These are phyloP conservation scores for Heliconius cydno DNA, from an alignment of 2,888 invertebrate species.

Conservation along the genomic window DNA sequence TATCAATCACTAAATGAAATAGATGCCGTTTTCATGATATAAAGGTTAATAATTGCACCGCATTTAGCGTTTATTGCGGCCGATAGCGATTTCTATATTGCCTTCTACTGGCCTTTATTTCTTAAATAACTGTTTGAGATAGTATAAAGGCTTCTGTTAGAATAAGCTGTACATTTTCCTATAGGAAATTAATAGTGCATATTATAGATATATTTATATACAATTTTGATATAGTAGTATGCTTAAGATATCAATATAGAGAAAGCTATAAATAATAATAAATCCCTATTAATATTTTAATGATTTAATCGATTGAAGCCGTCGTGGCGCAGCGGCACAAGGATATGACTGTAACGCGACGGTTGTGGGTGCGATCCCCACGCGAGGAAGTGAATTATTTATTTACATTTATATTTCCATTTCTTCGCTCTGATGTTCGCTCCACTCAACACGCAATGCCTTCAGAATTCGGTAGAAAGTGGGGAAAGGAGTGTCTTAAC, in stretches of 20 bases:
- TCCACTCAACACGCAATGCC: no score
- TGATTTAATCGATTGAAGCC: background rate
- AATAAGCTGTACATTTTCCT: constrained; percentile 7
- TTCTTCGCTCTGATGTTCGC: no score
- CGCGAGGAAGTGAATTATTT: no score
- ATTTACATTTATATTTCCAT: no score
- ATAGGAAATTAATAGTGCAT: background rate
- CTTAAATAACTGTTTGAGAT: constrained; percentile 27
- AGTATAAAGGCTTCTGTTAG: constrained; percentile 26
- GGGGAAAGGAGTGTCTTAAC: no score
- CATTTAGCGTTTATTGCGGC: constrained; percentile 42
- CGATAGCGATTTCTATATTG: constrained; percentile 42
- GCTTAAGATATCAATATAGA: background rate
- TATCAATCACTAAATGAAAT: constrained; percentile 70
- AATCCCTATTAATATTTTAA: background rate
- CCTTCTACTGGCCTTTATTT: constrained; percentile 27
- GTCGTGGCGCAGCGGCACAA: no score
- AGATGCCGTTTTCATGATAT: constrained; percentile 61
- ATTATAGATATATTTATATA: background rate
- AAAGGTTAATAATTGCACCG: constrained; percentile 45
- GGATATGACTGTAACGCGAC: no score
- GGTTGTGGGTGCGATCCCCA: no score
- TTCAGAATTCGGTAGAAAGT: no score
- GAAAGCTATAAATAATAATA: background rate
- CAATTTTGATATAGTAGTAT: background rate